Evolutionary conservation across 2,113 vertebrate species (phyloP), one percentile per base, ranked within the genome.

Genomic region (Danionella cerebrum): DNA sequence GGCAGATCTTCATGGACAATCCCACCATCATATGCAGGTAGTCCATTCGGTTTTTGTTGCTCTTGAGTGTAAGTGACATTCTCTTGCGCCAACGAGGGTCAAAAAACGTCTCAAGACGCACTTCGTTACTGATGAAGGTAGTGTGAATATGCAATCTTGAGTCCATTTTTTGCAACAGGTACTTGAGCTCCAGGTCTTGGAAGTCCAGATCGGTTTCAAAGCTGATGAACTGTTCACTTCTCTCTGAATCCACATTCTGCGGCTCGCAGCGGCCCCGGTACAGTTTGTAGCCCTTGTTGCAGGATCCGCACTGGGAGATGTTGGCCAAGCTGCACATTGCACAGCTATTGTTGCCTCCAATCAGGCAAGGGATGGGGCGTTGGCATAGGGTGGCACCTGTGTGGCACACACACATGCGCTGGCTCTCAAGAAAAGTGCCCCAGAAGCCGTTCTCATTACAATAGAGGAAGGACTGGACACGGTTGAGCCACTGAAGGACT

Each of bases 241-340:
- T 89, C 83, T 99, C 96, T 0, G 96, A 99, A 86, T 99, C 96
- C 82, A 99, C 96, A 1, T 99, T 99, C 88, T 98, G 96, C 3
- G 96, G 94, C 76, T 99, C 95, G 1, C 96, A 99, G 76, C 95
- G 96, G 13, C 96, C 96, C 0, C 95, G 90, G 74, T 97, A 98
- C 78, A 98, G 84, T 89, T 97, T 97, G 78, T 94, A 99, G 85
- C 96, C 96, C 86, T 98, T 98, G 92, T 99, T 99, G 87, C 96
- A 99, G 5, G 96, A 98, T 79, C 96, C 96, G 0, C 96, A 99
- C 74, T 97, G 93, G 0, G 96, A 98, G 82, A 98, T 98, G 90
- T 99, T 98, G 77, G 95, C 93, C 71, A 98, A 85, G 77, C 96
- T 99, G 86, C 96, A 99, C 96, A 99, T 99, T 84, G 96, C 96